These are phyloP conservation scores for Macaria notata DNA, from an alignment of 2,888 invertebrate genomes.

Conservation along the genomic window DNA sequence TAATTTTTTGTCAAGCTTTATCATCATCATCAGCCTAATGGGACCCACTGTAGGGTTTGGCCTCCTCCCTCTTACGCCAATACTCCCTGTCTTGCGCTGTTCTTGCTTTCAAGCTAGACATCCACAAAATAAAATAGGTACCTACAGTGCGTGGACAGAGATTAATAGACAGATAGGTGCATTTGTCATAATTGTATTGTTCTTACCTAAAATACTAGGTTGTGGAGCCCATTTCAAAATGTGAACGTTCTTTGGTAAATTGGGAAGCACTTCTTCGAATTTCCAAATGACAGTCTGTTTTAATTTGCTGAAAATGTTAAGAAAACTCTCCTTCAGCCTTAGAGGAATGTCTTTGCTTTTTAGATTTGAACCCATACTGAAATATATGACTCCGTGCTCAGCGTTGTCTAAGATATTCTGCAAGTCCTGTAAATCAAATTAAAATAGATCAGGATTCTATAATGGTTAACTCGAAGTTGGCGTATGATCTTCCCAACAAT, in stretches of 20 bases:
- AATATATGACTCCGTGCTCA: conserved; percentile 55
- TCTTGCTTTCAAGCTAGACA: too few relatives aligned
- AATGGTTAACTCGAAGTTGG: too few relatives aligned
- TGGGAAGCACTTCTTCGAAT: conserved; percentile 55
- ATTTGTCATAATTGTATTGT: neutral
- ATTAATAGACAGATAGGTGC: neutral
- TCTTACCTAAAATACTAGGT: conserved; percentile 51
- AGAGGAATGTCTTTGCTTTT: conserved; percentile 47
- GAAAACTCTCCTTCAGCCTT: conserved; percentile 39
- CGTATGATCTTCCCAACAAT: too few relatives aligned
- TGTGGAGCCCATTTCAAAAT: conserved; percentile 67
- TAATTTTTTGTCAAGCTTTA: too few relatives aligned
- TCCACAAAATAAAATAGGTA: too few relatives aligned
- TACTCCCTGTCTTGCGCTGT: too few relatives aligned
- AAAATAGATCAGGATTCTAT: neutral
- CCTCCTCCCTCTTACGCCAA: too few relatives aligned
- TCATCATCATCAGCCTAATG: too few relatives aligned
- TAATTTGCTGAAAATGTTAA: conserved; percentile 56
- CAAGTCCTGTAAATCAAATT: conserved; percentile 40
- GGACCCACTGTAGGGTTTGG: too few relatives aligned
- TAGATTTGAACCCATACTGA: conserved; percentile 61
- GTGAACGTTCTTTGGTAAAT: conserved; percentile 60
- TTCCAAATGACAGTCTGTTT: conserved; percentile 74
- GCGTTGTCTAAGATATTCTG: conserved; percentile 50
- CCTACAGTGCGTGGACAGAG: too few relatives aligned